Percentiles rank a stretch among this genome's conserved stretches.
These are phyloP conservation scores for Sebastes trivittatus DNA, from an alignment of 2,797 vertebrate species.

Conservation along the genomic window DNA sequence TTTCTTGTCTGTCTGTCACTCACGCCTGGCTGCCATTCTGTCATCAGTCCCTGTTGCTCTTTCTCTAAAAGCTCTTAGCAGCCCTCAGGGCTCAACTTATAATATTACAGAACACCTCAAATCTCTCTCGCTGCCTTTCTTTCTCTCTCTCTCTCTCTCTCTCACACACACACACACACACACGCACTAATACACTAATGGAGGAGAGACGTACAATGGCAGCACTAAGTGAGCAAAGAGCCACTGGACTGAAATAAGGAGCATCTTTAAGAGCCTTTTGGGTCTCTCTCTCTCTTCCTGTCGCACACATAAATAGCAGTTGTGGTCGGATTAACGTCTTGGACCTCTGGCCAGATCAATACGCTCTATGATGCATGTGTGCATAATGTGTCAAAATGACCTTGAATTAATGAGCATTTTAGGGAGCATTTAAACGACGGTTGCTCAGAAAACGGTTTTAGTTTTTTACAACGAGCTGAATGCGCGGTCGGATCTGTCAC, in stretches of 20 bases:
- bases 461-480: conserved; percentile 17
- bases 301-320: conserved; percentile 36
- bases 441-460: background rate
- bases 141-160: background rate
- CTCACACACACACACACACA: background rate
- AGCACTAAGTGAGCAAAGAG: conserved; percentile 70
- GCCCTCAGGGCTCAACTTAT: conserved; percentile 73
- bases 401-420: conserved; percentile 43
- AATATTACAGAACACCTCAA: conserved; percentile 69
- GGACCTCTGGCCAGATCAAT: conserved; percentile 49
- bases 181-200: conserved; percentile 56
- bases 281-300: conserved; percentile 26
- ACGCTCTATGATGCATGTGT: conserved; percentile 16
- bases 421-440: conserved; percentile 22
- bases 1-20: conserved; percentile 45
- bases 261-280: conserved; percentile 44
- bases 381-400: conserved; percentile 32
- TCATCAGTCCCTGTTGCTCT: conserved; percentile 71
- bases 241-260: conserved; percentile 54
- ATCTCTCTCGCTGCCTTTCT: conserved; percentile 32
- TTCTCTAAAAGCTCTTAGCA: conserved; percentile 74
- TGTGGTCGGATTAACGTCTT: conserved; percentile 29
- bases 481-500: conserved; percentile 10
- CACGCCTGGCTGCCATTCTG: conserved; percentile 66
- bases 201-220: conserved; percentile 55